These are phyloP conservation scores for Leptogaster cylindrica DNA, from an alignment of 2,888 invertebrate species.

Conservation along the genomic window DNA sequence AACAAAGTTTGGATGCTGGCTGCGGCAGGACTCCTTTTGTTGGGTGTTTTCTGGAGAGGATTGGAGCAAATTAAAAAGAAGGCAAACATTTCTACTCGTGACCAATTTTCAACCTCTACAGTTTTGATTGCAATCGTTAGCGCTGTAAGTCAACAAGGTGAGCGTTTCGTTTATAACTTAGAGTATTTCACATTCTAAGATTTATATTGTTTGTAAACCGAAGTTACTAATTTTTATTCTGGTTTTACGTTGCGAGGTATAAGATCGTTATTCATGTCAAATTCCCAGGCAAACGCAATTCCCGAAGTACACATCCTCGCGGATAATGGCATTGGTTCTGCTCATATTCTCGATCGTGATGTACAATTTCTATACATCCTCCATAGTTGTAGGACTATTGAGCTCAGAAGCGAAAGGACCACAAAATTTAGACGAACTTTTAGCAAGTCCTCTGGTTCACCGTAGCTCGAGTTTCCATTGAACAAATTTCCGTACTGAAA, in stretches of 20 bases:
- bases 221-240: no score
- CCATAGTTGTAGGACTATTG: conserved; percentile 58
- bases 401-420: conserved; percentile 57
- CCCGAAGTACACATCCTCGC: conserved; percentile 52
- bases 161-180: conserved; percentile 10
- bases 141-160: conserved; percentile 56
- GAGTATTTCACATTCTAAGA: no score
- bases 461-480: no score
- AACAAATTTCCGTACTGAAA: no score
- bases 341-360: conserved; percentile 56
- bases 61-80: neutral
- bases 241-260: no score
- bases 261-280: no score
- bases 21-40: conserved; percentile 49
- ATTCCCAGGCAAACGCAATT: no score
- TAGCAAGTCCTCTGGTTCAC: conserved; percentile 55
- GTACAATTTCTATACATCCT: conserved; percentile 60
- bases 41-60: conserved; percentile 52
- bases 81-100: neutral
- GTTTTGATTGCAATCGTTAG: conserved; percentile 53
- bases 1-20: conserved; percentile 54
- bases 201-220: no score
- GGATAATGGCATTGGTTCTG: conserved; percentile 53
- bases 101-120: conserved; percentile 17
- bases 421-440: conserved; percentile 54